phyloP scores from a whole-genome alignment of 2,113 vertebrate genomes.

The Centropristis striata region DNA sequence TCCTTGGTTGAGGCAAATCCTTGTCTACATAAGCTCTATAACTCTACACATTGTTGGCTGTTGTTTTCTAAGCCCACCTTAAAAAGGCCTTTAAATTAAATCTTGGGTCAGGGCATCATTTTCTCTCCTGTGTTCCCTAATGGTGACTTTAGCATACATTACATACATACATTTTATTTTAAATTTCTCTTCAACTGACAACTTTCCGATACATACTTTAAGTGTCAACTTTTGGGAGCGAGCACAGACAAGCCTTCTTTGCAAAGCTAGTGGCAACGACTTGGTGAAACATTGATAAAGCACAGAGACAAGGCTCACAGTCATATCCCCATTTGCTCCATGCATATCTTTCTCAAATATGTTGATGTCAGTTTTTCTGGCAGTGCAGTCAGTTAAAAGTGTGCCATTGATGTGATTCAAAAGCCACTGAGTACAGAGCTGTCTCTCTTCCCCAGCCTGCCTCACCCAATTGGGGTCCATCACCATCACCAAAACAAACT shows the following conservation, averaged over 20 bases:
- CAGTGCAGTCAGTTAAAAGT: slow-evolving; percentile 58
- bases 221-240: slow-evolving; percentile 37
- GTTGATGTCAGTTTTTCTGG: slow-evolving; percentile 67
- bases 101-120: background rate
- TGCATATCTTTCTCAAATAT: slow-evolving; percentile 63
- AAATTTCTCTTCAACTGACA: slow-evolving; percentile 14
- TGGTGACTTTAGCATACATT: background rate
- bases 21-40: slow-evolving; percentile 7
- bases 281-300: slow-evolving; percentile 65
- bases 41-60: slow-evolving; percentile 2
- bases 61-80: background rate
- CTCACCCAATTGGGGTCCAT: slow-evolving; percentile 59
- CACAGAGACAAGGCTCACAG: slow-evolving; percentile 36
- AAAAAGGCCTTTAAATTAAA: slow-evolving; percentile 13
- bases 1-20: slow-evolving; percentile 14
- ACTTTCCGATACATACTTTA: slow-evolving; percentile 25
- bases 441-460: slow-evolving; percentile 45
- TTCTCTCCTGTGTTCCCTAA: background rate
- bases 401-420: slow-evolving; percentile 62
- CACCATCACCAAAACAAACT: slow-evolving; percentile 69
- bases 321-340: slow-evolving; percentile 49
- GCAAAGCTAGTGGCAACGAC: slow-evolving; percentile 34
- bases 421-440: slow-evolving; percentile 48
- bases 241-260: slow-evolving; percentile 26
- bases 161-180: slow-evolving; percentile 11